Percentiles rank a stretch among this genome's conserved stretches.
Conservation (phyloP, 2,888 invertebrate genomes). For the Autographa pulchrina region DNA sequence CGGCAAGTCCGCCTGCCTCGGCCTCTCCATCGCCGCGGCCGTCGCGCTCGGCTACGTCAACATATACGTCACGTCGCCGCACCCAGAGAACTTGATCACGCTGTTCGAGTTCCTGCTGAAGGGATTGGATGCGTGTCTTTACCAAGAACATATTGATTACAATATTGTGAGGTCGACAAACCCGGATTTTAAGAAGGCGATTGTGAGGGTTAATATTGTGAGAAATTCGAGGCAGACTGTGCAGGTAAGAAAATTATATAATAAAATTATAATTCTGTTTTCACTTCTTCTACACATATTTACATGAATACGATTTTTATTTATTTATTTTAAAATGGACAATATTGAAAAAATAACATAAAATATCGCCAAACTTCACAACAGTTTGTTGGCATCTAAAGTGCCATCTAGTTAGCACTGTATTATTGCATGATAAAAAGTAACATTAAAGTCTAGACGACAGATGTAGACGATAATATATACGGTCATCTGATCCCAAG, state of each 20-base stretch:
- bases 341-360: too few species aligned
- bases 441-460: too few species aligned
- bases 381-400: too few species aligned
- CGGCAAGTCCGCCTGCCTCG: slow-evolving; percentile 99
- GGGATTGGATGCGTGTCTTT: slow-evolving; percentile 96
- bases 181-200: slow-evolving; percentile 98
- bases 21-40: slow-evolving; percentile 96
- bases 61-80: slow-evolving; percentile 99
- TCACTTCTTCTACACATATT: too few species aligned
- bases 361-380: too few species aligned
- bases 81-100: slow-evolving; percentile 99
- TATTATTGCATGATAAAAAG: too few species aligned
- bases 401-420: too few species aligned
- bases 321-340: too few species aligned
- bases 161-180: slow-evolving; percentile 98
- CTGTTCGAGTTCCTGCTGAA: slow-evolving; percentile 99
- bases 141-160: slow-evolving; percentile 98
- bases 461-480: too few species aligned
- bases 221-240: slow-evolving; percentile 97
- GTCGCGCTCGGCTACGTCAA: slow-evolving; percentile 96
- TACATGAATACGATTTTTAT: too few species aligned
- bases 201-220: slow-evolving; percentile 97
- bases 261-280: too few species aligned
- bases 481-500: too few species aligned
- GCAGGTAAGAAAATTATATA: slow-evolving; percentile 89